phyloP scores from a whole-genome alignment of 1,140 invertebrate genomes.

The Pseudomyrmex concolor region DNA sequence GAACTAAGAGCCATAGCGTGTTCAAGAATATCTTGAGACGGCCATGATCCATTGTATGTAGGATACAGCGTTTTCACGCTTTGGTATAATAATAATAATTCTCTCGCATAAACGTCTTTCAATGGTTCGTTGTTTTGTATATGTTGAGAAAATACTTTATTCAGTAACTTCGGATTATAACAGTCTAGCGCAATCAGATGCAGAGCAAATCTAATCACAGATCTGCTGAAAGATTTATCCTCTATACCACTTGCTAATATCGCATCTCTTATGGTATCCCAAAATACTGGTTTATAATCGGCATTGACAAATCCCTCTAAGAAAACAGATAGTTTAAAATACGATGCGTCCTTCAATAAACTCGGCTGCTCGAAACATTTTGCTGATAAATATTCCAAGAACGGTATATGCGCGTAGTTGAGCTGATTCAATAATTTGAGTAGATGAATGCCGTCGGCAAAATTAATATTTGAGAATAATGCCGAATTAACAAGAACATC shows the following conservation, averaged over 20 bases:
- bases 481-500: constrained; percentile 75
- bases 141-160: constrained; percentile 82
- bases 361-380: constrained; percentile 80
- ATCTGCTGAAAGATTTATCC: constrained; percentile 77
- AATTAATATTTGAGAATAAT: constrained; percentile 73
- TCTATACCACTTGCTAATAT: constrained; percentile 77
- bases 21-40: constrained; percentile 64
- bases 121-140: neutral
- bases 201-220: constrained; percentile 84
- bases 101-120: constrained; percentile 71
- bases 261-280: constrained; percentile 82
- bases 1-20: neutral
- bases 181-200: constrained; percentile 85
- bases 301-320: constrained; percentile 85
- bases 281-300: constrained; percentile 87
- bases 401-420: constrained; percentile 84
- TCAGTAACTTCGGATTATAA: constrained; percentile 85
- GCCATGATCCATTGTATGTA: constrained; percentile 81
- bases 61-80: constrained; percentile 86
- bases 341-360: constrained; percentile 71
- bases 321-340: constrained; percentile 78
- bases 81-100: constrained; percentile 85
- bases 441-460: constrained; percentile 75
- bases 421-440: constrained; percentile 85
- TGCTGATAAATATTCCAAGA: constrained; percentile 86